Percentiles rank a stretch among this genome's conserved stretches.
These are phyloP conservation scores for Gallinago undulata DNA, from an alignment of 2,113 vertebrate species.

Conservation along the genomic window DNA sequence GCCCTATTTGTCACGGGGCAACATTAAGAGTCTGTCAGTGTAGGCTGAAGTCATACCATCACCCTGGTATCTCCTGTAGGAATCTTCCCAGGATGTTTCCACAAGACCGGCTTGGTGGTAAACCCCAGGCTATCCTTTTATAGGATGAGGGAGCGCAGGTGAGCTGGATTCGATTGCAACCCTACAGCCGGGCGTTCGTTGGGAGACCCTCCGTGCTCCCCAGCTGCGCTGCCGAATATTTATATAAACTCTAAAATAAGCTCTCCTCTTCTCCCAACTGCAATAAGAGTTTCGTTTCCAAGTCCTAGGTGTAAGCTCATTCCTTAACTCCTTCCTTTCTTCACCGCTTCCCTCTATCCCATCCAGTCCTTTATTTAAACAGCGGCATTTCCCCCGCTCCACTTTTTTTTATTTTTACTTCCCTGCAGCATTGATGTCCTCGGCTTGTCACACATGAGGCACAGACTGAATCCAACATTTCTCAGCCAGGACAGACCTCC, in stretches of 20 bases:
- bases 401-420: not conserved
- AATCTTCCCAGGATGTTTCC: not conserved
- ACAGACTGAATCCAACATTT: not conserved
- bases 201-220: not conserved
- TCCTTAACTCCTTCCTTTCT: slow-evolving; percentile 27
- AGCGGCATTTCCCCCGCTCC: not conserved
- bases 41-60: not conserved
- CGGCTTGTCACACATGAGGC: not conserved
- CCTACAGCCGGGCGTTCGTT: not conserved
- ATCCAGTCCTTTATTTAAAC: not conserved
- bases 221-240: not conserved
- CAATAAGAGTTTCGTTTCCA: not conserved
- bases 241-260: not conserved
- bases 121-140: not conserved
- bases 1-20: not conserved
- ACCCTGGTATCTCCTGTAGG: not conserved
- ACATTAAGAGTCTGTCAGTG: not conserved
- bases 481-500: not conserved
- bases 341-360: not conserved
- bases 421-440: not conserved
- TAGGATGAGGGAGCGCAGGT: not conserved
- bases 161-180: not conserved
- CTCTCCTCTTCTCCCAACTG: not conserved
- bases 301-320: not conserved
- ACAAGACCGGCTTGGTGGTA: not conserved